Evolutionary conservation across 2,797 vertebrate genomes (phyloP), one percentile per base, ranked within the genome.

Genomic region (Lacerta viridis): DNA sequence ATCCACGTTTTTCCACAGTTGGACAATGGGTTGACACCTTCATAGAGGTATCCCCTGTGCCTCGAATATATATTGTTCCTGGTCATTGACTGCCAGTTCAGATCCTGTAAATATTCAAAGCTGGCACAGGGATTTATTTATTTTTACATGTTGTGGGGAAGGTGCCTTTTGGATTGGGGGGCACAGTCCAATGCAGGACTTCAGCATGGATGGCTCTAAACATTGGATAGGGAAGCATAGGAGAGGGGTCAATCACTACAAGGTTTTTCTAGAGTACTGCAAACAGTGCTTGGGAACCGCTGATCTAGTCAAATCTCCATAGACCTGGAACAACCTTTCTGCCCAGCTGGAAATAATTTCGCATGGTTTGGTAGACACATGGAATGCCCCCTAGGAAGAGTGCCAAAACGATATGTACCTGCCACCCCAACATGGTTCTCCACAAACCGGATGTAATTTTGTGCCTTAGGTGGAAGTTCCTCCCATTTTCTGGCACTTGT

Each of bases 401-500:
- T 25, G 39, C 55, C 92, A 46, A 93, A 6, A 75, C 85, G 61
- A 80, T 76, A 96, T 97, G 87, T 96, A 99, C 99, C 98, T 88
- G 99, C 98, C 88, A 99, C 98, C 1, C 98, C 98, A 78, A 99
- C 97, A n/a, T 99, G 98, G 94, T 99, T 99, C 96, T 99, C 99
- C 93, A 99, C 98, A 85, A 99, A 99, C 88, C 99, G 98, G 93
- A 99, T 98, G 91, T 99, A 99, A 95, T 98, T 98, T 95, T 99
- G 99, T 87, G 99, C 99, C 94, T 99, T 99, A 27, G 97, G 95
- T 80, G 99, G 99, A 55, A 99, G 98, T 77, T 99, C 99, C 18
- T 98, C 98, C 98, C 98, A 99, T 94, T 98, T 99, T 83, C 99
- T 98, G 88, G 98, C 98, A 3, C 97, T 97, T 9, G 98, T 98